These are phyloP conservation scores for Amblyjoppa fuscipennis DNA, from an alignment of 2,888 invertebrate genomes.

Conservation along the genomic window DNA sequence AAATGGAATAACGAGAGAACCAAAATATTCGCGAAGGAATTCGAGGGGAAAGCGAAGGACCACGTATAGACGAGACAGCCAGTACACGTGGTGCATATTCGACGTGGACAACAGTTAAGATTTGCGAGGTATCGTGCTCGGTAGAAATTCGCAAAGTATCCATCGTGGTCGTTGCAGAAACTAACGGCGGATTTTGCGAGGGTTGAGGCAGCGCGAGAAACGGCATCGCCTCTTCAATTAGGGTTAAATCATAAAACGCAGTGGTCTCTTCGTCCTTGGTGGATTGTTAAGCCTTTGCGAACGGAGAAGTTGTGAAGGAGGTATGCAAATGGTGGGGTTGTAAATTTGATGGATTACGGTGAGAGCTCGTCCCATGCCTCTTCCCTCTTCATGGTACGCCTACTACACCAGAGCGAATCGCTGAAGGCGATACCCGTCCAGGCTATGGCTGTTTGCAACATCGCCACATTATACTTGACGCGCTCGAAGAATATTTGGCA, in stretches of 20 bases:
- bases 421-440: conserved; percentile 57
- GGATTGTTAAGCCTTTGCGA: conserved; percentile 78
- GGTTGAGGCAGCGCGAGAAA: conserved; percentile 61
- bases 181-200: conserved; percentile 70
- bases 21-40: conserved; percentile 43
- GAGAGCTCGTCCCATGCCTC: conserved; percentile 69
- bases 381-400: conserved; percentile 66
- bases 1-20: conserved; percentile 37
- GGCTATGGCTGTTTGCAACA: conserved; percentile 39
- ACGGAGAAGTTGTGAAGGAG: conserved; percentile 75
- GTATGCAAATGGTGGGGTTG: conserved; percentile 79
- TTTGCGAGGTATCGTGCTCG: conserved; percentile 24
- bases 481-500: conserved; percentile 12
- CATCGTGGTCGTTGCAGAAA: conserved; percentile 57
- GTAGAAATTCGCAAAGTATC: conserved; percentile 69
- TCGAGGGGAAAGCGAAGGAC: conserved; percentile 46
- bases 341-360: conserved; percentile 80
- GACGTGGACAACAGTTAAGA: conserved; percentile 45
- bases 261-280: conserved; percentile 74
- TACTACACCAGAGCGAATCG: conserved; percentile 58
- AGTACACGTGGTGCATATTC: conserved; percentile 54
- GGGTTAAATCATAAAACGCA: conserved; percentile 82
- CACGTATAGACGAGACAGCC: conserved; percentile 11
- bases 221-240: conserved; percentile 81
- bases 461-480: conserved; percentile 18